A percentile compares a stretch with the other conserved stretches of the same genome.
Evolutionary conservation across 1,140 invertebrate genomes (phyloP).

Genomic region (Littorina saxatilis): DNA sequence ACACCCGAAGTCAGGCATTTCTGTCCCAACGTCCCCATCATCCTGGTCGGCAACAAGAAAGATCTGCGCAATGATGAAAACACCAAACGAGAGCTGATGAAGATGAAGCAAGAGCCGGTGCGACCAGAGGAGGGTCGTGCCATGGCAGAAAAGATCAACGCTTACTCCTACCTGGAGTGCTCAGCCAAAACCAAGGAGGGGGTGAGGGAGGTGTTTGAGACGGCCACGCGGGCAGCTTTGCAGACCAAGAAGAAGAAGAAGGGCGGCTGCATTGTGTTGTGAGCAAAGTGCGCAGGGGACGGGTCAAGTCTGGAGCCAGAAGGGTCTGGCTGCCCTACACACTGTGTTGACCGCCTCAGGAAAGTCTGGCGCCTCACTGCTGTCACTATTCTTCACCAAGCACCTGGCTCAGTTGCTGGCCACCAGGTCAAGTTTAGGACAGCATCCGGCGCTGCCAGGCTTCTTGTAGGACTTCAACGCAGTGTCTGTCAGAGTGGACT

Average conservation of each 20-base stretch:
- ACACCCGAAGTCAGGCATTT: conserved; percentile 76
- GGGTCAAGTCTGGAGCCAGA: not conserved
- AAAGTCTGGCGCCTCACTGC: not conserved
- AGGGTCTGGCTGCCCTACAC: too few species aligned
- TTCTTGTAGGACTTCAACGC: too few species aligned
- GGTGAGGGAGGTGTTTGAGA: conserved; percentile 99
- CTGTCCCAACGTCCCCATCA: conserved; percentile 76
- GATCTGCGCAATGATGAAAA: conserved; percentile 95
- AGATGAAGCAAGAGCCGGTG: conserved; percentile 99
- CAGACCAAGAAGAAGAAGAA: conserved; percentile 82
- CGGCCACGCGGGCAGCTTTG: conserved; percentile 97
- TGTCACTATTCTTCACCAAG: too few species aligned
- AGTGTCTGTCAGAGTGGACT: too few species aligned
- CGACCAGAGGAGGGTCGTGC: conserved; percentile 97
- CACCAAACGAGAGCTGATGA: conserved; percentile 96
- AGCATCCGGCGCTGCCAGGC: too few species aligned
- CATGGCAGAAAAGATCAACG: conserved; percentile 99
- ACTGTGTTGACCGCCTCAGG: not conserved
- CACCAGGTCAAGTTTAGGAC: too few species aligned
- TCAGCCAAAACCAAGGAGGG: conserved; percentile 99
- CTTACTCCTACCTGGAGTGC: conserved; percentile 99
- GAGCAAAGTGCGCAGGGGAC: conserved; percentile 28
- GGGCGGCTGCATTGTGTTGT: conserved; percentile 59
- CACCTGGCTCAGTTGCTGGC: too few species aligned
- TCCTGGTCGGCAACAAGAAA: conserved; percentile 77